Conservation (phyloP, 2,797 vertebrate genomes). For the Hypotaenidia okinawae region DNA sequence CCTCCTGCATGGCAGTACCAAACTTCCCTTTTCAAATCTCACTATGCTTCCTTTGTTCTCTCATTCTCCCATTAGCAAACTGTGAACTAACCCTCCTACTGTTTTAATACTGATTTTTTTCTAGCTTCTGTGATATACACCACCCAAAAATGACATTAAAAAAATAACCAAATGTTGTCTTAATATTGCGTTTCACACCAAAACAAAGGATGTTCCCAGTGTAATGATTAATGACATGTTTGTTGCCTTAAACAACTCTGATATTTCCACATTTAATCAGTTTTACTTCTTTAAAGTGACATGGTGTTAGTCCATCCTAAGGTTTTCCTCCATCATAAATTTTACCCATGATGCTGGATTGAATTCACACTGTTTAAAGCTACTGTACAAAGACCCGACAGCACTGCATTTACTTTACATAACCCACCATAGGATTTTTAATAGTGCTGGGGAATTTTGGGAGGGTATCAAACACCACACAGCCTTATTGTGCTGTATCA, state of each 20-base stretch:
- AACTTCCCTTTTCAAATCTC: neutral
- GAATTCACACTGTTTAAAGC: neutral
- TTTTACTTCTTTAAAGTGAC: neutral
- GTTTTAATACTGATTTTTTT: neutral
- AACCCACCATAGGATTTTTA: neutral
- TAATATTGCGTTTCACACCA: neutral
- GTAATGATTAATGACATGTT: neutral
- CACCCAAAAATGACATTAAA: neutral
- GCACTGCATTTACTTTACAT: neutral
- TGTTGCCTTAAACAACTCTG: neutral
- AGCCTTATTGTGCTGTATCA: neutral
- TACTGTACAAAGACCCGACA: neutral
- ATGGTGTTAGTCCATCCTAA: neutral
- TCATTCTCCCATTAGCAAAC: neutral
- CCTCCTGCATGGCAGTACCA: neutral
- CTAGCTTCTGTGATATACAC: neutral
- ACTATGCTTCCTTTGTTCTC: neutral
- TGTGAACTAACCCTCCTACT: neutral
- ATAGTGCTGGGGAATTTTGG: neutral
- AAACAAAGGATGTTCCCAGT: neutral
- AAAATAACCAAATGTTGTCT: neutral
- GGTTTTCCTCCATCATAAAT: neutral
- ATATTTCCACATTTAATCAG: neutral
- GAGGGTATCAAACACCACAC: neutral
- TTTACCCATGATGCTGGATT: neutral